Base-by-base conservation (phyloP, 1,140 invertebrate genomes). In the Thereuonema tuberculata region DNA sequence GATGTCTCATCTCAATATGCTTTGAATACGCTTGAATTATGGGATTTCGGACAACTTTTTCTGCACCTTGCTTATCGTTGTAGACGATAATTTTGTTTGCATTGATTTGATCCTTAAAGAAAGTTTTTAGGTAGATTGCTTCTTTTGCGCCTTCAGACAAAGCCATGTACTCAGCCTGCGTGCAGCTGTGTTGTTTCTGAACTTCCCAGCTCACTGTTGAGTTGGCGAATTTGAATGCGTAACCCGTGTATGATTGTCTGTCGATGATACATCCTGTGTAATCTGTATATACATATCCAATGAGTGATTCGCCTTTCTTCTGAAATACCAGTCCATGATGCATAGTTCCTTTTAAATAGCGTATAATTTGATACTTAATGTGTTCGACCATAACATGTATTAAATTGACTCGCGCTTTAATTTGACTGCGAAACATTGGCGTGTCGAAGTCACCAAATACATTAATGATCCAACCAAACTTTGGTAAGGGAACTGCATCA, bases 391-490 rank as follows among this genome's bases (percentile, higher is more conserved):
- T 37, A 37, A 37, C 17, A 9, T 17, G 31, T 9, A 17, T 37
- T 37, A 17, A 37, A 37, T 37, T 37, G 31, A 17, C 31, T 37
- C 31, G 17, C 5, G 31, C 5, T 17, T 9, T 37, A 37, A n/a
- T n/a, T n/a, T n/a, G n/a, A n/a, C n/a, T 17, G 31, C 31, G 5
- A 37, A 9, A 37, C 17, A 5, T 37, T 5, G 31, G 5, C 31
- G 31, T 17, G 31, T 37, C 17, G 31, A 37, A 17, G 31, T 37
- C 5, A 17, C 31, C 5, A 37, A 17, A 17, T 37, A 37, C 31
- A 37, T 37, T 5, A 37, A 17, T 66, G 54, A 56, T 28, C 54
- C 27, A 5, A 56, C 24, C 27, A 56, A 24, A 28, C 54, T 26
- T 24, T 56, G 54, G 26, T 56, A 56, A 37, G 54, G 54, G 27